Base-by-base conservation (phyloP, 2,113 vertebrate species). In the Petrocephalus zakoni region DNA sequence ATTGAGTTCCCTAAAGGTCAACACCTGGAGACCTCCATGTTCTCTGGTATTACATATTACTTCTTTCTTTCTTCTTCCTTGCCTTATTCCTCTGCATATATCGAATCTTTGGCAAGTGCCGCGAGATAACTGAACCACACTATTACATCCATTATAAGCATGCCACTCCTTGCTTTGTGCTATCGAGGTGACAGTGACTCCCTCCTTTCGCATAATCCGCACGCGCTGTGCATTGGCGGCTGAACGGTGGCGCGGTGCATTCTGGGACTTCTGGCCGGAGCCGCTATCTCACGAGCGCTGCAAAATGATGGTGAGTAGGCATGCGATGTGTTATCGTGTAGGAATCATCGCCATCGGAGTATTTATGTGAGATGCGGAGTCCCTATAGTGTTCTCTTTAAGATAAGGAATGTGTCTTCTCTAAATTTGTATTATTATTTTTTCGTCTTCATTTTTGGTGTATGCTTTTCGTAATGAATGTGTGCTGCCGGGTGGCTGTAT, bases 251-350 rank as follows among this genome's bases (percentile, higher is more conserved):
- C 78, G 88, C 78, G 22, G 86, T 87, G 89, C 89, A 89, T 87
- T 89, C 51, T 89, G 89, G 89, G 68, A 61, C 11, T 52, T n/a
- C 19, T 2, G 34, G 15, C 47, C 72, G 86, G 29, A 49, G 4
- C 34, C 47, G 9, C 19, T n/a, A 17, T 61, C 53, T 17, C 21
- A 8, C 17, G 37, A 81, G n/a, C 19, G 52, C 52, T 49, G 86
- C 49, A 34, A 89, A 22, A 89, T 89, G 89, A 89, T 89, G 89
- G 89, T 89, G 85, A 89, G 88, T 89, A 11, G 1, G 3, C 8
- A 3, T 25, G 15, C 21, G 61, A 13, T 4, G 9, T 47, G 19
- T 4, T 87, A 21, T 49, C 15, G 1, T 61, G 10, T 15, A 58
- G 4, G 42, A 87, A 21, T 86, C 89, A 49, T 87, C n/a, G 68